Percentiles rank a stretch among this genome's conserved stretches.
Evolutionary conservation across 2,888 invertebrate genomes (phyloP).

Genomic region (Zaprionus bogoriensis): DNA sequence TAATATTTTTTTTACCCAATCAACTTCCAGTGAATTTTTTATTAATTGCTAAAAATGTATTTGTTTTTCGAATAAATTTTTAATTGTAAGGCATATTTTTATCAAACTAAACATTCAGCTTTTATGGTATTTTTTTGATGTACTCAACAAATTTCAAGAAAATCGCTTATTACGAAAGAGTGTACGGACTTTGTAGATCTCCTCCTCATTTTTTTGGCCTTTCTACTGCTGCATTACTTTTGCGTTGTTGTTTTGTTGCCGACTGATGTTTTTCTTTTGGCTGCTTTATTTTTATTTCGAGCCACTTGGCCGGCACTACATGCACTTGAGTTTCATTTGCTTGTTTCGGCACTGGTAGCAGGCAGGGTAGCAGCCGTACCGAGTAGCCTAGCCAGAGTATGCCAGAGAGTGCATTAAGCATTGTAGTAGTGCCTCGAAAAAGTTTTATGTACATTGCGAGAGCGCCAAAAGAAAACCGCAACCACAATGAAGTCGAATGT

Average conservation of each 20-base stretch:
- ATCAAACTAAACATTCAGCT: background rate
- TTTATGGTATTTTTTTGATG: background rate
- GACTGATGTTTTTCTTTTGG: slow-evolving; percentile 38
- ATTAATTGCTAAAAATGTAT: too few relatives aligned
- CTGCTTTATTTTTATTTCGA: slow-evolving; percentile 27
- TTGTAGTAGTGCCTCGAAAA: slow-evolving; percentile 56
- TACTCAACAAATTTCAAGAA: background rate
- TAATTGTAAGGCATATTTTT: background rate
- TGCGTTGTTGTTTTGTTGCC: slow-evolving; percentile 27
- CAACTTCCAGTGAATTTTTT: too few relatives aligned
- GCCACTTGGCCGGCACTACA: slow-evolving; percentile 68
- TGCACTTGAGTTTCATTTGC: slow-evolving; percentile 75
- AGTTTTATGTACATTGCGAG: slow-evolving; percentile 70
- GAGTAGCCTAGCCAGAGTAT: slow-evolving; percentile 38
- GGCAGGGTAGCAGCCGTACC: slow-evolving; percentile 9
- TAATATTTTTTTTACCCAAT: too few relatives aligned
- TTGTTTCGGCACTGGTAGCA: slow-evolving; percentile 55
- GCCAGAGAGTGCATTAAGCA: slow-evolving; percentile 74
- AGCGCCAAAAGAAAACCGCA: slow-evolving; percentile 64
- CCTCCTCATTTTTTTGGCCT: slow-evolving; percentile 6
- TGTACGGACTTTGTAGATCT: slow-evolving; percentile 5
- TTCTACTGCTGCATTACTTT: slow-evolving; percentile 14
- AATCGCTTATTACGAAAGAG: background rate
- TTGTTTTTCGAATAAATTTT: background rate
- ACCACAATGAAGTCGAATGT: slow-evolving; percentile 68